phyloP scores from a whole-genome alignment of 2,113 vertebrate species.

The Istiophorus platypterus region DNA sequence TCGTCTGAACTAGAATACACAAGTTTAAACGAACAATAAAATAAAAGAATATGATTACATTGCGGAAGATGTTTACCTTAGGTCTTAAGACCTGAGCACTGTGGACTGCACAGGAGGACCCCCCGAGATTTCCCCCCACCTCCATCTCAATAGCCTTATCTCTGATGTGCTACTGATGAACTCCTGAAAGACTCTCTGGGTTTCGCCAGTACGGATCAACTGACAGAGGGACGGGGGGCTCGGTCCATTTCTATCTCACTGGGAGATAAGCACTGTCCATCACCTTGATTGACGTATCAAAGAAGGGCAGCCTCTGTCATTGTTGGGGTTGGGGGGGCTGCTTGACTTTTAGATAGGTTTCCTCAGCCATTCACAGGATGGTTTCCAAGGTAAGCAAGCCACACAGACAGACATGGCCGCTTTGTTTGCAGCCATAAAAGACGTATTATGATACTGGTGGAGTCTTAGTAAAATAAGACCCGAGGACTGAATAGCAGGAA shows the following conservation, averaged over 20 bases:
- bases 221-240: constrained; percentile 58
- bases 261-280: constrained; percentile 81
- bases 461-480: constrained; percentile 41
- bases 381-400: constrained; percentile 59
- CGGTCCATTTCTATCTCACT: constrained; percentile 65
- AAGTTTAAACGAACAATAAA: not conserved
- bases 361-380: constrained; percentile 39
- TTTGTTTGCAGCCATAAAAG: constrained; percentile 49
- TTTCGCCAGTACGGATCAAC: constrained; percentile 63
- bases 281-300: constrained; percentile 78
- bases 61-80: not conserved
- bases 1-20: not conserved
- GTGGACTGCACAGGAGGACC: constrained; percentile 7
- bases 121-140: constrained; percentile 1
- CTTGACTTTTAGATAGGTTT: constrained; percentile 50
- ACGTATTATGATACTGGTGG: constrained; percentile 31
- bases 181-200: constrained; percentile 67
- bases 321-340: constrained; percentile 52
- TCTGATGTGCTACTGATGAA: constrained; percentile 77
- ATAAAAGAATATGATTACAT: constrained; percentile 39
- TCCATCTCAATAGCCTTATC: constrained; percentile 77
- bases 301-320: constrained; percentile 61
- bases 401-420: constrained; percentile 26
- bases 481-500: constrained; percentile 35
- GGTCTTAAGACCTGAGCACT: constrained; percentile 4